Percentiles rank a stretch among this genome's conserved stretches.
Conservation (phyloP, 2,888 invertebrate genomes). For the Molorchus minor region DNA sequence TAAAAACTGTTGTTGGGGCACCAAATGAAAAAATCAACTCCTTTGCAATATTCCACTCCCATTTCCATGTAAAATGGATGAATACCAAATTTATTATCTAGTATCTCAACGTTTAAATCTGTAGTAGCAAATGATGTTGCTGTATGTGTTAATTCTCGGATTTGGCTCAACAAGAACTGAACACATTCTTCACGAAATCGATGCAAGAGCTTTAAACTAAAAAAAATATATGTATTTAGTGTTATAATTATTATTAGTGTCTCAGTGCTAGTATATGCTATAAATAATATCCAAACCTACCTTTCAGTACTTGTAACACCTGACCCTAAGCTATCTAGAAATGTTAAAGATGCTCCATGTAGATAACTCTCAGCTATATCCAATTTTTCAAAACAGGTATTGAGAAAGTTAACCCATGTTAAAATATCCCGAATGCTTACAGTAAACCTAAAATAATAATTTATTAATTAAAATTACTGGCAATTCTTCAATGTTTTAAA, state of each 20-base stretch:
- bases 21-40: slow-evolving; percentile 73
- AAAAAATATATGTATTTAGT: too few species aligned
- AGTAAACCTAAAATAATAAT: slow-evolving; percentile 73
- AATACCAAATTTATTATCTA: slow-evolving; percentile 72
- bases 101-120: slow-evolving; percentile 54
- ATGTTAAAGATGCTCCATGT: slow-evolving; percentile 91
- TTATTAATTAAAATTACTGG: too few species aligned
- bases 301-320: slow-evolving; percentile 80
- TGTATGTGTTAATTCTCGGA: slow-evolving; percentile 51
- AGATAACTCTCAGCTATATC: slow-evolving; percentile 75
- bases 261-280: neutral
- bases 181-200: slow-evolving; percentile 65
- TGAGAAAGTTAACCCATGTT: slow-evolving; percentile 92
- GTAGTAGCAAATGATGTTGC: slow-evolving; percentile 28
- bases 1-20: slow-evolving; percentile 81
- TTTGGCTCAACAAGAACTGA: slow-evolving; percentile 67
- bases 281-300: slow-evolving; percentile 54
- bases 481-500: too few species aligned
- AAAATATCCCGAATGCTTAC: slow-evolving; percentile 92
- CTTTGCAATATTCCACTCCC: slow-evolving; percentile 59
- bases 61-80: slow-evolving; percentile 78
- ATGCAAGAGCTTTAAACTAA: slow-evolving; percentile 56
- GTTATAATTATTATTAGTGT: too few species aligned
- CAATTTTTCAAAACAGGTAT: slow-evolving; percentile 65
- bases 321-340: slow-evolving; percentile 90